Base-by-base conservation (phyloP, 2,888 invertebrate genomes). In the Athalia circularis region DNA sequence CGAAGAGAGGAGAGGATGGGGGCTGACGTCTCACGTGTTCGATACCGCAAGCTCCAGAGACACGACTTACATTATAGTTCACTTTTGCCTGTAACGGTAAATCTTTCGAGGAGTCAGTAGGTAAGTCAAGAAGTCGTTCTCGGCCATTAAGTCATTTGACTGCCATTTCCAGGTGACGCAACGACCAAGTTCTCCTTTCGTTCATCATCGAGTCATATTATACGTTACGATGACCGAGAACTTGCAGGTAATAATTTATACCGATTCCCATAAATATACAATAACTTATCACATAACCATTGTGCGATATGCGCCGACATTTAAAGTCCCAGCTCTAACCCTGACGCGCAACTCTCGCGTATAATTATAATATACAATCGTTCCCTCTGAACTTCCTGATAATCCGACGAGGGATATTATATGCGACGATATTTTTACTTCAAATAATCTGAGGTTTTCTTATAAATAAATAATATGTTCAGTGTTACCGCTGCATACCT, bases 11-110 rank as follows among this genome's bases (percentile, higher is more conserved):
- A 13, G 62, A 8, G 15, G 13, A 8, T n/a, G 29, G 9, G 62
- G 62, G 50, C 48, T 48, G 13, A 75, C 75, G 64, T 75, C 62
- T 64, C 75, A 75, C 62, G 75, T 75, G 75, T 75, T 75, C 75
- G 85, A 85, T 88, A 88, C 87, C 87, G 87, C 87, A 88, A 88
- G 88, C 86, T 87, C 87, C 88, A 88, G 87, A 88, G 76, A 79
- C 87, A 88, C 87, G 83, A 86, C 87, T 88, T 85, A 75, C 75
- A 75, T 75, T 75, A 72, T 72, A 86, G 86, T 88, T 88, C 87
- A 88, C 87, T 88, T 88, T 88, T 88, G 88, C 88, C 86, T 83
- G 86, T 88, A 88, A 88, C 87, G 87, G 87, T 88, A 87, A 84
- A 85, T 86, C 87, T 87, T 86, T 88, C 29, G 83, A 83, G 80